phyloP scores from a whole-genome alignment of 1,140 invertebrate species.

The Anastatus disparis region DNA sequence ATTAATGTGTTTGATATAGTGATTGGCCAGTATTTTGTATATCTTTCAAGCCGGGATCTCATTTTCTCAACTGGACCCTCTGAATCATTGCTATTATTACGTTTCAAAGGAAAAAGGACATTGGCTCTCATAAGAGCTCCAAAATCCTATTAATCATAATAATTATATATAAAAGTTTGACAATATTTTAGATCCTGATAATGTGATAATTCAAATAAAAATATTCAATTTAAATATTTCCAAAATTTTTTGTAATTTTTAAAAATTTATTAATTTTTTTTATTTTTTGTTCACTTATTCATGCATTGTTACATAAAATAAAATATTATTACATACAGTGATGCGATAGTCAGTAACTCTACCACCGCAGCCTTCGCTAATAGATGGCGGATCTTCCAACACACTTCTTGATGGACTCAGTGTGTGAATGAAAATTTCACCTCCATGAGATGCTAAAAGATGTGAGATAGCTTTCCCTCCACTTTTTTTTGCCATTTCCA shows the following conservation, averaged over 20 bases:
- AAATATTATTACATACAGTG: slow-evolving; percentile 67
- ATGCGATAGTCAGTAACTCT: slow-evolving; percentile 92
- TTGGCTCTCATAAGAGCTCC: slow-evolving; percentile 89
- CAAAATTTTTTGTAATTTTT: too few species aligned
- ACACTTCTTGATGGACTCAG: slow-evolving; percentile 86
- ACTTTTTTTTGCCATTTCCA: slow-evolving; percentile 90
- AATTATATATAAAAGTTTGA: too few species aligned
- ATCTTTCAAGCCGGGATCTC: slow-evolving; percentile 76
- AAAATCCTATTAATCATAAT: too few species aligned
- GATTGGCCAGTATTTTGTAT: slow-evolving; percentile 92
- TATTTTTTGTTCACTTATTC: too few species aligned
- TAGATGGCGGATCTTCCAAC: slow-evolving; percentile 94
- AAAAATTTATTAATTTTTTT: too few species aligned
- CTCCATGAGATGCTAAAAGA: slow-evolving; percentile 91
- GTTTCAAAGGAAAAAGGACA: slow-evolving; percentile 77
- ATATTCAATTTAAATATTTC: too few species aligned
- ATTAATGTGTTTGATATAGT: slow-evolving; percentile 90
- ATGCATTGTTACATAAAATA: too few species aligned
- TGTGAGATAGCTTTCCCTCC: slow-evolving; percentile 92
- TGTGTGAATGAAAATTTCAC: slow-evolving; percentile 96
- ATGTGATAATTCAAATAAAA: too few species aligned
- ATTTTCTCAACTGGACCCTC: slow-evolving; percentile 71
- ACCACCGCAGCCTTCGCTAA: slow-evolving; percentile 92
- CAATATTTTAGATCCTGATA: too few species aligned
- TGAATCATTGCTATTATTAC: slow-evolving; percentile 56